phyloP scores from a whole-genome alignment of 2,797 vertebrate genomes.

The Hippoglossus hippoglossus region DNA sequence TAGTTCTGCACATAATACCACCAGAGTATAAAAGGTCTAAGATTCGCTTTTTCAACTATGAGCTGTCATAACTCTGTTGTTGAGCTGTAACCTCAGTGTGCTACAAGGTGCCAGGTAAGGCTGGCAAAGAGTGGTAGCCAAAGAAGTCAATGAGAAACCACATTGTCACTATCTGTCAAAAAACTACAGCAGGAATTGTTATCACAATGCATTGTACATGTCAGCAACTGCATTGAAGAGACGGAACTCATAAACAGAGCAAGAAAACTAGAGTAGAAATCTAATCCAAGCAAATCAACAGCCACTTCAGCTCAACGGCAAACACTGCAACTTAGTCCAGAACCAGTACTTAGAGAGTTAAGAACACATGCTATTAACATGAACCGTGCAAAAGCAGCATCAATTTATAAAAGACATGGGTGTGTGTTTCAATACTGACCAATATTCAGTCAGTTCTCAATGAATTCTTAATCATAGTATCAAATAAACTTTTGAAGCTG shows the following conservation, averaged over 20 bases:
- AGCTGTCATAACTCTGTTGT: slow-evolving; percentile 68
- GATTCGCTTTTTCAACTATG: slow-evolving; percentile 71
- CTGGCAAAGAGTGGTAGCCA: slow-evolving; percentile 70
- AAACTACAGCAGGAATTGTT: slow-evolving; percentile 82
- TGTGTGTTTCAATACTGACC: slow-evolving; percentile 25
- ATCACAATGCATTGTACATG: slow-evolving; percentile 86
- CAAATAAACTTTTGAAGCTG: slow-evolving; percentile 36
- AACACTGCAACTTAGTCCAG: slow-evolving; percentile 76
- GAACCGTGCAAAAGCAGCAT: slow-evolving; percentile 87
- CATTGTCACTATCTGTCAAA: slow-evolving; percentile 84
- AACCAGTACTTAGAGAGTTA: slow-evolving; percentile 78
- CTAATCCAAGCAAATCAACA: slow-evolving; percentile 81
- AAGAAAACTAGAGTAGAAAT: slow-evolving; percentile 78
- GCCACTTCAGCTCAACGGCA: slow-evolving; percentile 68
- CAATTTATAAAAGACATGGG: slow-evolving; percentile 26
- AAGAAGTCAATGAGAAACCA: slow-evolving; percentile 90
- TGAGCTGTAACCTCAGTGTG: slow-evolving; percentile 69
- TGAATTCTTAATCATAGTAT: slow-evolving; percentile 33
- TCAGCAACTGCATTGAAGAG: slow-evolving; percentile 87
- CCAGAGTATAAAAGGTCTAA: slow-evolving; percentile 71
- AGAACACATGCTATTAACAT: slow-evolving; percentile 84
- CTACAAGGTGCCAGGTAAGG: slow-evolving; percentile 63
- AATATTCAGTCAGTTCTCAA: slow-evolving; percentile 23
- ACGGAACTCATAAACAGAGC: slow-evolving; percentile 81
- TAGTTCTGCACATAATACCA: slow-evolving; percentile 69